Base-by-base conservation (phyloP, 2,113 vertebrate genomes). In the Setophaga coronata region DNA sequence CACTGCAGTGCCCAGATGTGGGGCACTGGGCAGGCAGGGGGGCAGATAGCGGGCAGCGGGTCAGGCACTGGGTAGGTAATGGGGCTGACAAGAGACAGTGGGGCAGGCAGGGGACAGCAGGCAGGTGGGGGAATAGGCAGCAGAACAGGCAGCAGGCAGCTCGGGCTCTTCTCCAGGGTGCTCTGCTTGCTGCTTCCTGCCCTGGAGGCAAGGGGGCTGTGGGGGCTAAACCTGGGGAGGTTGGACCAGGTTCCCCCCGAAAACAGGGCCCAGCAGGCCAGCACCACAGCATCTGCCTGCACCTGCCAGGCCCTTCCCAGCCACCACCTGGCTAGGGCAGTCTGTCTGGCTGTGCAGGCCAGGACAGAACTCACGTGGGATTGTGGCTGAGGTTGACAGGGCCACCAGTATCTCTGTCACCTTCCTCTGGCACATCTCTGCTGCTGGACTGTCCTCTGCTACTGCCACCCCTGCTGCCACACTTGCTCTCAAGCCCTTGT, bases 281-380 rank as follows among this genome's bases (percentile, higher is more conserved):
- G 34, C 10, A 14, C 33, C 2, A 0, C 60, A 40, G 25, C 53
- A 36, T 16, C 77, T 60, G 38, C 21, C 43, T 40, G 38, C 15
- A 7, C 53, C 50, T 10, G 20, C 47, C 0, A 1, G 18, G 50
- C 19, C 45, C 26, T 28, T 10, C 42, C 36, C 7, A 31, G 51
- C 34, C 16, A 10, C 12, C 0, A 0, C 29, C 38, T 2, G 2
- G 53, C 38, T 0, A 0, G 19, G 48, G 62, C 61, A 42, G 64
- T 45, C 34, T 31, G 28, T 45, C 51, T 0, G 1, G 48, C 71
- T 83, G 25, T 15, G 4, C 28, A 34, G 34, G 77, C 43, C 71
- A 57, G 34, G 43, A 48, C 5, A 24, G 10, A 25, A 23, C 42
- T 48, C 0, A 1, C 34, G 19, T 14, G 16, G 19, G 50, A 18